Percentiles rank a stretch among this genome's conserved stretches.
Evolutionary conservation across 2,888 invertebrate species (phyloP).

Genomic region (Cephus pulcher): DNA sequence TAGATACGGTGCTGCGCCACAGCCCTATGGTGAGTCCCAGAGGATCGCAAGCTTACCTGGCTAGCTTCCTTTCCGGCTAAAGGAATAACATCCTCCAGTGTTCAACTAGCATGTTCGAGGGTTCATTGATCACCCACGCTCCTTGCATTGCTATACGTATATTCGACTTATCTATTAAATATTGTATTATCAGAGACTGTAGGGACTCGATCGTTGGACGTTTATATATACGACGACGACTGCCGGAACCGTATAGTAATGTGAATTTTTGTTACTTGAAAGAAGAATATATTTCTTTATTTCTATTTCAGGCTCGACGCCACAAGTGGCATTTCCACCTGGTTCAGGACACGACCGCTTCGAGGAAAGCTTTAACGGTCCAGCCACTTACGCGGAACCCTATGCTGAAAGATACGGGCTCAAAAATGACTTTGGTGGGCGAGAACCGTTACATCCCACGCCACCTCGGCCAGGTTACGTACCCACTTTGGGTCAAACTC

Average conservation of each 20-base stretch:
- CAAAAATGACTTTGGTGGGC: constrained; percentile 60
- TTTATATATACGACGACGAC: background rate
- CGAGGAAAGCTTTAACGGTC: constrained; percentile 63
- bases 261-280: background rate
- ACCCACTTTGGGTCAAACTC: constrained; percentile 61
- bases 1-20: constrained; percentile 87
- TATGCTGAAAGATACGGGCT: constrained; percentile 63
- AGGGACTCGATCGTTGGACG: background rate
- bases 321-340: constrained; percentile 58
- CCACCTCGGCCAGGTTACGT: constrained; percentile 62
- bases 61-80: background rate
- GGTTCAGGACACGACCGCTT: constrained; percentile 62
- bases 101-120: background rate
- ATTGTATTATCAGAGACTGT: background rate
- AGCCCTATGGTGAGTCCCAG: constrained; percentile 85
- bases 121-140: background rate
- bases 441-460: constrained; percentile 63
- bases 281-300: background rate
- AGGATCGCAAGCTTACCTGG: constrained; percentile 1
- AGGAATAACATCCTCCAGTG: background rate
- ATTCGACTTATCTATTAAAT: background rate
- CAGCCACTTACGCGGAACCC: constrained; percentile 61
- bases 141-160: background rate
- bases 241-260: background rate
- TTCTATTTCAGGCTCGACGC: constrained; percentile 53